Evolutionary conservation across 2,888 invertebrate genomes (phyloP).

Genomic region (Neoascia interrupta): DNA sequence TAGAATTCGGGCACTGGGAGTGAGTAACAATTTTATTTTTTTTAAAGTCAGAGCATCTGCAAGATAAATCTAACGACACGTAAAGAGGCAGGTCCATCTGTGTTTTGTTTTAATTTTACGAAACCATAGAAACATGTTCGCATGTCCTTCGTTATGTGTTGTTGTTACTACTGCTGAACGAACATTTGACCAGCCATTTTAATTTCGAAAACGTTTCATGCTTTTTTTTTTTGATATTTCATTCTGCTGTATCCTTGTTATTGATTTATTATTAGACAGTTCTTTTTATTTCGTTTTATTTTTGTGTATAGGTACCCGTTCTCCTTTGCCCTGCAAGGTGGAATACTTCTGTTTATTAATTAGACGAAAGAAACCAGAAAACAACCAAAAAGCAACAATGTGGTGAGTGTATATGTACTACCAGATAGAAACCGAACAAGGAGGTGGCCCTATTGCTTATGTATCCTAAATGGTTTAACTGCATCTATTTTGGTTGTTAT

Average conservation of each 20-base stretch:
- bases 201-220: slow-evolving; percentile 64
- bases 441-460: slow-evolving; percentile 64
- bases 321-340: slow-evolving; percentile 58
- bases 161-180: slow-evolving; percentile 14
- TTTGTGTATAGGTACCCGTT: slow-evolving; percentile 12
- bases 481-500: slow-evolving; percentile 44
- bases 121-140: slow-evolving; percentile 33
- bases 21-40: no score
- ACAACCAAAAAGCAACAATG: slow-evolving; percentile 55
- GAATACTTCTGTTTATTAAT: slow-evolving; percentile 69
- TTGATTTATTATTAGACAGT: slow-evolving; percentile 58
- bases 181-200: slow-evolving; percentile 64
- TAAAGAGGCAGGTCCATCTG: slow-evolving; percentile 55
- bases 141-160: no score
- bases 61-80: slow-evolving; percentile 53
- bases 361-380: slow-evolving; percentile 65
- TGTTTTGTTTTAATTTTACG: slow-evolving; percentile 58
- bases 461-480: slow-evolving; percentile 59
- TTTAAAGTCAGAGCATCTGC: slow-evolving; percentile 24
- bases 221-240: slow-evolving; percentile 66
- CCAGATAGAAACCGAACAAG: slow-evolving; percentile 29
- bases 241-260: slow-evolving; percentile 43
- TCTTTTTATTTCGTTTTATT: slow-evolving; percentile 17
- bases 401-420: slow-evolving; percentile 21
- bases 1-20: no score